Evolutionary conservation across 2,888 invertebrate genomes (phyloP).

Genomic region (Drosophila longiperda): DNA sequence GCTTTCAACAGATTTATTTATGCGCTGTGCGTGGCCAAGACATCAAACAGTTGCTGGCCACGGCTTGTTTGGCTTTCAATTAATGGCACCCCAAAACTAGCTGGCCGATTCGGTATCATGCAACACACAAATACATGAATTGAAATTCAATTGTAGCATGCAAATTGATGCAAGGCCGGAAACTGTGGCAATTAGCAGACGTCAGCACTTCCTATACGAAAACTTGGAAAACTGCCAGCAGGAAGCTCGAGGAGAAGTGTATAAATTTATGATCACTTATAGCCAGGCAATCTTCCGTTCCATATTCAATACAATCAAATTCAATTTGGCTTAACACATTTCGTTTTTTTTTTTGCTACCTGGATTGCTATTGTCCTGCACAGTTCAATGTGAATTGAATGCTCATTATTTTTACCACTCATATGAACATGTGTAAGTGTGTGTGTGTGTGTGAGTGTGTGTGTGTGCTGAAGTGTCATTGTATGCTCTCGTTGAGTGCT

Average conservation of each 20-base stretch:
- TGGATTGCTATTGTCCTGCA: slow-evolving; percentile 50
- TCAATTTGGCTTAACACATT: slow-evolving; percentile 59
- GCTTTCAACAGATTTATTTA: slow-evolving; percentile 70
- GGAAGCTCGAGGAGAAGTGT: slow-evolving; percentile 3
- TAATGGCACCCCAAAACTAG: slow-evolving; percentile 43
- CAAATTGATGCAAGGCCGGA: slow-evolving; percentile 59
- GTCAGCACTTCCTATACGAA: slow-evolving; percentile 52
- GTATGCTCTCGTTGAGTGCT: slow-evolving; percentile 40
- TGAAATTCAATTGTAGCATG: slow-evolving; percentile 58
- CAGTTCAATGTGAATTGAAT: slow-evolving; percentile 58
- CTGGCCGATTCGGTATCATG: slow-evolving; percentile 8
- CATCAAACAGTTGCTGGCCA: slow-evolving; percentile 65
- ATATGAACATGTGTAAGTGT: slow-evolving; percentile 13
- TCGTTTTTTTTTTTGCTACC: slow-evolving; percentile 50
- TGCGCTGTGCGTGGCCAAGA: slow-evolving; percentile 60
- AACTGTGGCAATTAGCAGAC: slow-evolving; percentile 28
- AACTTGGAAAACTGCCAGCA: slow-evolving; percentile 13
- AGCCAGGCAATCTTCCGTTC: slow-evolving; percentile 11
- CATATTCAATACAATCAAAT: slow-evolving; percentile 42
- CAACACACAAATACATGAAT: slow-evolving; percentile 11
- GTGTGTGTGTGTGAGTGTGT: slow-evolving; percentile 33
- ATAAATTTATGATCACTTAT: slow-evolving; percentile 8
- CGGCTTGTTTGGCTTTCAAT: slow-evolving; percentile 71
- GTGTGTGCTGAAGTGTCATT: slow-evolving; percentile 69
- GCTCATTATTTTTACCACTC: slow-evolving; percentile 78